Evolutionary conservation across 2,113 vertebrate species (phyloP).

Genomic region (Talpa occidentalis): DNA sequence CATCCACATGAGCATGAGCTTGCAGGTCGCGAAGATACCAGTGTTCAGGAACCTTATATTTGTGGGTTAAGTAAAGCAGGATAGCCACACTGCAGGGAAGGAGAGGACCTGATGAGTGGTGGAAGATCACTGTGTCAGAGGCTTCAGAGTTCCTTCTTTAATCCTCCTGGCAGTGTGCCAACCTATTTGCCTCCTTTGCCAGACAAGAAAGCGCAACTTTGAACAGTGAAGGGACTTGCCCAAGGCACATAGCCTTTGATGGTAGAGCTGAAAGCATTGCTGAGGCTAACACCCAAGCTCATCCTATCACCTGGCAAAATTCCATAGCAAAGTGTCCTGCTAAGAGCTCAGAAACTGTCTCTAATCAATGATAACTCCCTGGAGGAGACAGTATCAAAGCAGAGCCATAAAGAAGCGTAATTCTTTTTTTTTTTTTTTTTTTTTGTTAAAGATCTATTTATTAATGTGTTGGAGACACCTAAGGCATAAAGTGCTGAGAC

Average conservation of each 20-base stretch:
- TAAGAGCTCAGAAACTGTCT: background rate
- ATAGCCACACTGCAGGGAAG: conserved; percentile 82
- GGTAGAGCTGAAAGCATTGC: background rate
- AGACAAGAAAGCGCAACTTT: background rate
- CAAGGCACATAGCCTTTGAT: background rate
- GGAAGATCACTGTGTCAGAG: background rate
- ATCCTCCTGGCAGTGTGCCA: background rate
- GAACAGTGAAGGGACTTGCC: background rate
- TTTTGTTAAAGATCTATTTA: no score
- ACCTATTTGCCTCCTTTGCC: background rate
- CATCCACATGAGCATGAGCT: conserved; percentile 86
- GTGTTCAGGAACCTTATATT: conserved; percentile 82
- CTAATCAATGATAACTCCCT: background rate
- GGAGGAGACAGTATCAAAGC: background rate
- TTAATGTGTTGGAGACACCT: no score
- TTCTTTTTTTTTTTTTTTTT: no score
- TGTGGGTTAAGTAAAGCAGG: conserved; percentile 83
- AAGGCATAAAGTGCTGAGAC: no score
- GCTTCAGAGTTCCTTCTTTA: background rate
- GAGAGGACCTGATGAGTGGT: background rate
- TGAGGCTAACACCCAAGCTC: background rate
- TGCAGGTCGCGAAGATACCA: conserved; percentile 90
- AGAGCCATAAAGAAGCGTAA: background rate
- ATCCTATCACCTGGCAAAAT: background rate
- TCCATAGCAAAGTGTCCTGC: no score